Base-by-base conservation (phyloP, 2,888 invertebrate genomes). In the Drepanosiphum platanoidis region DNA sequence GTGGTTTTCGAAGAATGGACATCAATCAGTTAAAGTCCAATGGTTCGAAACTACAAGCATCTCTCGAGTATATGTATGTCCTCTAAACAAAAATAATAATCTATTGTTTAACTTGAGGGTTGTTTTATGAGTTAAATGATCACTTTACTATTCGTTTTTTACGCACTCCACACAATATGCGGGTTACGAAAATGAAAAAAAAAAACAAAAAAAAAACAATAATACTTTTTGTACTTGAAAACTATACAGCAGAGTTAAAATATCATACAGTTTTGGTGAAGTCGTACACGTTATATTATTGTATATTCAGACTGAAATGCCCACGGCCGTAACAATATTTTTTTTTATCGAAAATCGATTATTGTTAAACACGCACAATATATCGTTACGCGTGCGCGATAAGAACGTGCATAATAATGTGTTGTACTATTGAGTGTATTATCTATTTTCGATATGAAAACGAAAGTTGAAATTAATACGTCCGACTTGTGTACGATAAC, bases 381-480 rank as follows among this genome's bases (percentile, higher is more conserved):
- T 46, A 18, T 15, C 18, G 4, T 52, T n/a, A 7, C 22, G 22
- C 22, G 22, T 3, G 18, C 22, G 52, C 52, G 52, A 18, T 52
- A 52, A 52, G 27, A 61, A 27, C 0, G 27, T 61, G 61, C 61
- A 61, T 27, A 3, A 27, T 7, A n/a, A 11, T 27, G 22, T 27
- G 27, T 5, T 27, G 22, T 11, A 52, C 3, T 30, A 72, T 22
- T 30, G 32, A 5, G 9, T 46, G n/a, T 32, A 27, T 78, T 78
- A 78, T 78, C 77, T 64, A 39, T 78, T 78, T 78, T 79, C 18
- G 42, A 30, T 68, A 46, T 22, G 66, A 79, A 79, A 79, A 79
- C 46, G 79, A 68, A 79, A 79, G 79, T 79, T 32, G 46, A 79
- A 79, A 68, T 79, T n/a, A 34, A 79, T 79, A 68, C 66, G 66